These are phyloP conservation scores for Albula glossodonta DNA, from an alignment of 2,113 vertebrate genomes.

Conservation along the genomic window DNA sequence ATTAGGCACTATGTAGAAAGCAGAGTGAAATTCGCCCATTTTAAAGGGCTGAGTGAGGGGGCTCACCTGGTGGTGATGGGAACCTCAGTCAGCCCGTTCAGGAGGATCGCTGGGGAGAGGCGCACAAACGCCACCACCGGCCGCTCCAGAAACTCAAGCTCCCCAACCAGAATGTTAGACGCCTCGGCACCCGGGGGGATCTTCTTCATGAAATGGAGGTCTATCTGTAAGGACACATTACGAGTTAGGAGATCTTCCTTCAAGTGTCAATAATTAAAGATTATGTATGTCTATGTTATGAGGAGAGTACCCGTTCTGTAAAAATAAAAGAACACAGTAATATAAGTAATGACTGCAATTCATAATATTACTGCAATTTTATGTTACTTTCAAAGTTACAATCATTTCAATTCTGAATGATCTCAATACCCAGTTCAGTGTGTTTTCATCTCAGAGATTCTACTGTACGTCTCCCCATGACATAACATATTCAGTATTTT, in stretches of 20 bases:
- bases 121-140: conserved; percentile 93
- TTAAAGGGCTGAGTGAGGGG: not conserved
- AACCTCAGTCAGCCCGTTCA: conserved; percentile 92
- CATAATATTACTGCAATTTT: no score
- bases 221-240: conserved; percentile 73
- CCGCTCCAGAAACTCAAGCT: conserved; percentile 93
- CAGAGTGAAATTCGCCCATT: no score
- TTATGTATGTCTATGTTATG: not conserved
- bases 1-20: no score
- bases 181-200: conserved; percentile 96
- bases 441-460: no score
- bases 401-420: no score
- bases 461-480: no score
- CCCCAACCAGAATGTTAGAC: conserved; percentile 94
- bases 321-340: no score
- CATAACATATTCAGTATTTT: no score
- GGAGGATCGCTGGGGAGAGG: conserved; percentile 87
- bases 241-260: not conserved
- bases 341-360: no score
- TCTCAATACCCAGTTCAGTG: no score
- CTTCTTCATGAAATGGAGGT: conserved; percentile 99
- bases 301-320: no score
- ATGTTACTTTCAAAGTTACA: no score
- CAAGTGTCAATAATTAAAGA: not conserved
- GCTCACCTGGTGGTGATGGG: conserved; percentile 92